Percentiles rank a stretch among this genome's conserved stretches.
These are phyloP conservation scores for Microtus agrestis DNA, from an alignment of 2,797 vertebrate species.

Conservation along the genomic window DNA sequence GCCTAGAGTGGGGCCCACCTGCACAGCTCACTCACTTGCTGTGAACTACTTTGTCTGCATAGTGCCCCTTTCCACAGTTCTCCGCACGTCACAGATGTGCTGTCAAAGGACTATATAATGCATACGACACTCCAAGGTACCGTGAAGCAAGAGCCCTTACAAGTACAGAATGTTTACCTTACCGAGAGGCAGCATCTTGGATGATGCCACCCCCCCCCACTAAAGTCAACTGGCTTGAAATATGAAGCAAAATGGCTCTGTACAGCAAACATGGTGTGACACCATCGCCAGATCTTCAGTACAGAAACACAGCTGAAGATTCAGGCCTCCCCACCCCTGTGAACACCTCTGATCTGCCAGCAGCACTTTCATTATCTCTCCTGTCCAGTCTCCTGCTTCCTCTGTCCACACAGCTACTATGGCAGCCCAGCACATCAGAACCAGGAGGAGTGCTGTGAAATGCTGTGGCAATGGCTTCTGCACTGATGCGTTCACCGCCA, in stretches of 20 bases:
- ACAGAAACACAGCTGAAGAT: not conserved
- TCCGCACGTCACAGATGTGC: not conserved
- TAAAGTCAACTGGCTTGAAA: not conserved
- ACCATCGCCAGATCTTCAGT: not conserved
- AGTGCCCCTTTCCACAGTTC: not conserved
- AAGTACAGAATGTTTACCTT: not conserved
- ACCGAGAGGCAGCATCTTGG: constrained; percentile 35
- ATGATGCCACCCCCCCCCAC: constrained; percentile 5
- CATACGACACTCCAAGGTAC: not conserved
- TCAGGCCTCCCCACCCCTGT: not conserved
- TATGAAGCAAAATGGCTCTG: not conserved
- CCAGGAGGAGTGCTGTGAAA: not conserved
- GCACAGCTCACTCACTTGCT: not conserved
- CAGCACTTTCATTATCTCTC: not conserved
- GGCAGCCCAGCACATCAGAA: not conserved
- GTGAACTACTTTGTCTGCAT: not conserved
- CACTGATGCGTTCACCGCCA: too few relatives aligned
- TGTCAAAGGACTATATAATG: not conserved
- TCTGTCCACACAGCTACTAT: too few relatives aligned
- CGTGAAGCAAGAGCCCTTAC: not conserved
- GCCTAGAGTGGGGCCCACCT: not conserved
- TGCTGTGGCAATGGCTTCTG: not conserved
- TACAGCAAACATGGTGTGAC: not conserved
- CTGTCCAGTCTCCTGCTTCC: not conserved
- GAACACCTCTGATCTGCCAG: not conserved